Percentiles rank a stretch among this genome's conserved stretches.
Evolutionary conservation across 2,797 vertebrate genomes (phyloP).

Genomic region (Pempheris klunzingeri): DNA sequence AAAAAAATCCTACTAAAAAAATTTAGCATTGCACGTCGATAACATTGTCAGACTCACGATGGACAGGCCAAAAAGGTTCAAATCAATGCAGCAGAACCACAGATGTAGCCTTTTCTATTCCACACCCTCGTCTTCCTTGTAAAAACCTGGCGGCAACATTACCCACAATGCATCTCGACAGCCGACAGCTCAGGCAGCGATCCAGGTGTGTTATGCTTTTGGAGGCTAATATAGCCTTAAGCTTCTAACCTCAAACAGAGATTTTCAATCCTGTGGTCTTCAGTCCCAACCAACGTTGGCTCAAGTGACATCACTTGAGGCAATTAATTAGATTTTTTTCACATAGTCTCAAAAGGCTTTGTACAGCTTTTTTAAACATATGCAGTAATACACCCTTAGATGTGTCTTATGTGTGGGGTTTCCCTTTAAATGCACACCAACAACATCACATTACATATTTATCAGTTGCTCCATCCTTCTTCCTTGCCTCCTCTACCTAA

Average conservation of each 20-base stretch:
- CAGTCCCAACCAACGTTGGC: not conserved
- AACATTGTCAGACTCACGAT: not conserved
- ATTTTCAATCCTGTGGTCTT: not conserved
- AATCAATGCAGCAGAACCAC: not conserved
- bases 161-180: not conserved
- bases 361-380: not conserved
- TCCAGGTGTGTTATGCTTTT: not conserved
- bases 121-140: not conserved
- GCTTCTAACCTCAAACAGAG: not conserved
- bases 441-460: not conserved
- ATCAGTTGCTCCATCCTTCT: not conserved
- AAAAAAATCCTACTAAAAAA: too few relatives aligned
- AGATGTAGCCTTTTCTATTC: not conserved
- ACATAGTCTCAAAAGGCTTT: not conserved
- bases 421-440: not conserved
- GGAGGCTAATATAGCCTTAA: not conserved
- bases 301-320: not conserved
- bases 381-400: not conserved
- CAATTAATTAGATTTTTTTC: not conserved
- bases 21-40: not conserved
- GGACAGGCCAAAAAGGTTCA: not conserved
- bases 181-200: not conserved
- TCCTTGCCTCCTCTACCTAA: not conserved
- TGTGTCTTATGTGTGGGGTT: too few relatives aligned
- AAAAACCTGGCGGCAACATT: not conserved